Conservation (phyloP, 2,888 invertebrate genomes). For the Macropis europaea region DNA sequence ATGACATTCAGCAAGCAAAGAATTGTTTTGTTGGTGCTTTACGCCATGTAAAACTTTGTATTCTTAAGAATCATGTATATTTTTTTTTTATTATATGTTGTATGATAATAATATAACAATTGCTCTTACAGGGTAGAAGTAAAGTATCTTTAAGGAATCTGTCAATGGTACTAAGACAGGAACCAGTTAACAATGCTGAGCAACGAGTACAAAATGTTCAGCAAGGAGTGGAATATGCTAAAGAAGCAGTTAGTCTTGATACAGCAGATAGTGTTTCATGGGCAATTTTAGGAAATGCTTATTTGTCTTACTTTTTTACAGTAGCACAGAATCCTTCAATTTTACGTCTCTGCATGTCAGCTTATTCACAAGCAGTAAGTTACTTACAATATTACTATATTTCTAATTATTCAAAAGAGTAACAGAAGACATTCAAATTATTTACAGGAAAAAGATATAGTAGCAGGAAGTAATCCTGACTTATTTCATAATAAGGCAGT, state of each 20-base stretch:
- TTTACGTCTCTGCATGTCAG: conserved; percentile 88
- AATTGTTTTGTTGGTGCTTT: conserved; percentile 91
- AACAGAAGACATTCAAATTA: background rate
- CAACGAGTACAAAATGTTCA: conserved; percentile 84
- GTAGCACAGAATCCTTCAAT: conserved; percentile 87
- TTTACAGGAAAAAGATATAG: conserved; percentile 85
- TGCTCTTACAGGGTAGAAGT: conserved; percentile 83
- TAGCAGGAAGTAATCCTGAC: conserved; percentile 88
- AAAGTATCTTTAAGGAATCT: conserved; percentile 89
- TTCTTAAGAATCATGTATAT: background rate
- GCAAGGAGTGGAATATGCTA: conserved; percentile 88
- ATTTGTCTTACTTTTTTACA: conserved; percentile 89
- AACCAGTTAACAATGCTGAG: conserved; percentile 80
- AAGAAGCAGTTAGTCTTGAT: conserved; percentile 90
- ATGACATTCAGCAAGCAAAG: conserved; percentile 89
- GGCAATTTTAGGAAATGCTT: conserved; percentile 92
- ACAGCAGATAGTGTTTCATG: conserved; percentile 90
- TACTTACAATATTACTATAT: background rate
- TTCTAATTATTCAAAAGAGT: background rate
- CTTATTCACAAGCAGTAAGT: conserved; percentile 90
- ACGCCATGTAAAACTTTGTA: conserved; percentile 82
- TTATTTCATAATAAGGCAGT: conserved; percentile 92
- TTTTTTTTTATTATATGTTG: background rate
- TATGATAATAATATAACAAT: background rate
- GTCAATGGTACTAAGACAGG: conserved; percentile 90